Evolutionary conservation across 2,113 vertebrate genomes (phyloP).

Genomic region (Paratilapia polleni): DNA sequence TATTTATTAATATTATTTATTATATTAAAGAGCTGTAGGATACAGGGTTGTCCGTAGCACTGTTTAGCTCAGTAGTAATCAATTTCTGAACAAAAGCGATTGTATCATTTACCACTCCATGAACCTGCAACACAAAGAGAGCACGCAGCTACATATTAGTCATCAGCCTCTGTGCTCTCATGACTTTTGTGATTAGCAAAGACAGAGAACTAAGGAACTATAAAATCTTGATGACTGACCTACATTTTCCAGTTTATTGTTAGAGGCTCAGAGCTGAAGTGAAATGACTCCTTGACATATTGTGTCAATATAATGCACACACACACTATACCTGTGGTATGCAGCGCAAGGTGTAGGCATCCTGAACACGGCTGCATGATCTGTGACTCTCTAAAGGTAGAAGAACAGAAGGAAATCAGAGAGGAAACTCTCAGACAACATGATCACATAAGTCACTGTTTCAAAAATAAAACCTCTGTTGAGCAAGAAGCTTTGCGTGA

Average conservation of each 20-base stretch:
- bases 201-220: not conserved
- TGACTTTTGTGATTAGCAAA: not conserved
- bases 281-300: not conserved
- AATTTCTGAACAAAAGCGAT: not conserved
- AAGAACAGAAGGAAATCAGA: not conserved
- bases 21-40: not conserved
- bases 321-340: not conserved
- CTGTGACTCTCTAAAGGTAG: not conserved
- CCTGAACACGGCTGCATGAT: not conserved
- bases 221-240: too few species aligned
- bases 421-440: not conserved
- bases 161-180: not conserved
- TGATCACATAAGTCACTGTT: not conserved
- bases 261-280: not conserved
- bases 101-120: slow-evolving; percentile 5
- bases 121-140: slow-evolving; percentile 8
- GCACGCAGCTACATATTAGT: too few species aligned
- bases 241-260: not conserved
- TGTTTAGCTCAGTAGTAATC: not conserved
- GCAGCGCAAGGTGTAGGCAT: not conserved
- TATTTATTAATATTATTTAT: too few species aligned
- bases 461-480: not conserved
- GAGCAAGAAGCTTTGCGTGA: not conserved
- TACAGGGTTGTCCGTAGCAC: slow-evolving; percentile 19
- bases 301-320: too few species aligned